phyloP scores from a whole-genome alignment of 2,888 invertebrate genomes.

The Tipula unca region DNA sequence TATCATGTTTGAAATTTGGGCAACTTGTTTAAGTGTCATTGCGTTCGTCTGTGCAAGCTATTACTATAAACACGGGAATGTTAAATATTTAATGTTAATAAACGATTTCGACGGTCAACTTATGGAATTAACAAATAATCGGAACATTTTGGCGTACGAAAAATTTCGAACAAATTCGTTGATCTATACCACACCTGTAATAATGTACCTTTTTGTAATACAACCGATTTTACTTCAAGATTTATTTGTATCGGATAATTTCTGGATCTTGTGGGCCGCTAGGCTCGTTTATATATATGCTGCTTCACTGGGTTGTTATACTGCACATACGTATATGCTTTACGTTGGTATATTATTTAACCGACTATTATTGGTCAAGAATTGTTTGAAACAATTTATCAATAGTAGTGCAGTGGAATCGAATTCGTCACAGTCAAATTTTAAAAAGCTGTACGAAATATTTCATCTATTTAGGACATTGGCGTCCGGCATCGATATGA shows the following conservation, averaged over 20 bases:
- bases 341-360: neutral
- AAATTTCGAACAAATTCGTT: neutral
- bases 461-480: neutral
- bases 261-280: neutral
- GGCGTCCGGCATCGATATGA: neutral
- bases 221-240: neutral
- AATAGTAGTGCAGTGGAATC: neutral
- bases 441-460: neutral
- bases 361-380: neutral
- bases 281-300: neutral
- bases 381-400: neutral
- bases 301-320: neutral
- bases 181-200: neutral
- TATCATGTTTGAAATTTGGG: neutral
- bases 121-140: neutral
- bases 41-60: neutral
- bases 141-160: neutral
- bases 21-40: neutral
- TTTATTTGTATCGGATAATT: neutral
- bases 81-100: neutral
- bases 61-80: neutral
- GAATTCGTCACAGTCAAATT: neutral
- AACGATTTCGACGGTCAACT: neutral
- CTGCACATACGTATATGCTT: neutral
- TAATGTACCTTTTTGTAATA: neutral